phyloP scores from a whole-genome alignment of 2,113 vertebrate species.

The Cichladusa arquata region DNA sequence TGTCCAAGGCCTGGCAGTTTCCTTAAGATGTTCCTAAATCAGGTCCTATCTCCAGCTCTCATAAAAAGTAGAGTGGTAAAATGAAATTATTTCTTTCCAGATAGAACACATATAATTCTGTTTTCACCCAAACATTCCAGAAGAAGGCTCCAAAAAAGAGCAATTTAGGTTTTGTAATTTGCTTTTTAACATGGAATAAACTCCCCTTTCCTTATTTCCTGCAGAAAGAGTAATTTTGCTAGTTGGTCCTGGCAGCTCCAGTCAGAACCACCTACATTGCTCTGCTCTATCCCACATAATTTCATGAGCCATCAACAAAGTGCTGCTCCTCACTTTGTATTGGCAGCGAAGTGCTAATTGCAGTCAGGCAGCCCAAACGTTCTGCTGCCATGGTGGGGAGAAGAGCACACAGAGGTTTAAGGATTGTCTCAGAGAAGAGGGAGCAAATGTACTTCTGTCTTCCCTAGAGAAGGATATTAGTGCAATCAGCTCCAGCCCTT shows the following conservation, averaged over 20 bases:
- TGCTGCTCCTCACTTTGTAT: background rate
- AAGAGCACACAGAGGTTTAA: background rate
- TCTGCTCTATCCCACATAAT: background rate
- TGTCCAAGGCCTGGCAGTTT: background rate
- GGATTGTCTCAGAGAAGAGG: background rate
- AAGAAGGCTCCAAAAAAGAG: background rate
- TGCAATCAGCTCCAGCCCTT: background rate
- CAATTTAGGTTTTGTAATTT: background rate
- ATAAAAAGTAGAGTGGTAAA: background rate
- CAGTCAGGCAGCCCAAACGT: background rate
- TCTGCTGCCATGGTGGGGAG: fast-evolving
- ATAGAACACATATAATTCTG: background rate
- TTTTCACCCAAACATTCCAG: background rate
- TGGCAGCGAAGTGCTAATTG: background rate
- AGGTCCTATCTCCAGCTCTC: background rate
- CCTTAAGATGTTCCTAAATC: background rate
- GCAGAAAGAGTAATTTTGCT: background rate
- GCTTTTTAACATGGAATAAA: background rate
- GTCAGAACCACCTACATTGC: constrained; percentile 9
- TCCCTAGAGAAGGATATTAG: background rate
- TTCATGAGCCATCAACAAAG: constrained; percentile 1
- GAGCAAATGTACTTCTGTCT: background rate
- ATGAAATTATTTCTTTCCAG: background rate
- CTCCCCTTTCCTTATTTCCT: background rate
- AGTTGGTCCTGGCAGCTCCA: constrained; percentile 15